phyloP scores from a whole-genome alignment of 1,140 invertebrate genomes.

The Spodoptera litura region DNA sequence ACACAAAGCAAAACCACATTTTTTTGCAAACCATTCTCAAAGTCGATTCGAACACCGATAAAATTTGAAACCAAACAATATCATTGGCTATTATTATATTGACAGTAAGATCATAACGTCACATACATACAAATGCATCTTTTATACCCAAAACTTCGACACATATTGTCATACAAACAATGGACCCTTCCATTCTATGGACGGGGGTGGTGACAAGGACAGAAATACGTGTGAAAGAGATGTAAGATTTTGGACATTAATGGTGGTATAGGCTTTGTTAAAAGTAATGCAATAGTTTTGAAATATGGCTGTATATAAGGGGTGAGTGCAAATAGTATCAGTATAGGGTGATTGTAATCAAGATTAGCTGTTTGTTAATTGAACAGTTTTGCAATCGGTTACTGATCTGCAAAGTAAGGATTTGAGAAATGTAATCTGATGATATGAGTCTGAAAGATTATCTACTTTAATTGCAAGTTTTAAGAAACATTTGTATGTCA shows the following conservation, averaged over 20 bases:
- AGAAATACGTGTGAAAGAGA: constrained; percentile 11
- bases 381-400: too few relatives aligned
- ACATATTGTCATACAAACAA: constrained; percentile 36
- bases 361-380: background rate
- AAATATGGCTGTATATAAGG: constrained; percentile 22
- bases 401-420: too few relatives aligned
- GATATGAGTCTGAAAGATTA: too few relatives aligned
- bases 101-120: background rate
- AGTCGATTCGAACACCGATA: background rate
- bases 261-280: constrained; percentile 46
- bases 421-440: too few relatives aligned
- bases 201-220: constrained; percentile 45
- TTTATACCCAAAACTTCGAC: constrained; percentile 47
- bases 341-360: background rate
- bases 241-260: constrained; percentile 48
- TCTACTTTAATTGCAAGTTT: too few relatives aligned
- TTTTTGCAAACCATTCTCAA: too few relatives aligned
- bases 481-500: too few relatives aligned
- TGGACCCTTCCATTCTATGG: constrained; percentile 31
- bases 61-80: background rate
- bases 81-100: constrained; percentile 1
- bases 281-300: constrained; percentile 43
- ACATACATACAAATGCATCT: constrained; percentile 44
- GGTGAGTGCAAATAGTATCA: constrained; percentile 1
- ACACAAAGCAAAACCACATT: too few relatives aligned